Base-by-base conservation (phyloP, 2,888 invertebrate genomes). In the Theristus sp. region DNA sequence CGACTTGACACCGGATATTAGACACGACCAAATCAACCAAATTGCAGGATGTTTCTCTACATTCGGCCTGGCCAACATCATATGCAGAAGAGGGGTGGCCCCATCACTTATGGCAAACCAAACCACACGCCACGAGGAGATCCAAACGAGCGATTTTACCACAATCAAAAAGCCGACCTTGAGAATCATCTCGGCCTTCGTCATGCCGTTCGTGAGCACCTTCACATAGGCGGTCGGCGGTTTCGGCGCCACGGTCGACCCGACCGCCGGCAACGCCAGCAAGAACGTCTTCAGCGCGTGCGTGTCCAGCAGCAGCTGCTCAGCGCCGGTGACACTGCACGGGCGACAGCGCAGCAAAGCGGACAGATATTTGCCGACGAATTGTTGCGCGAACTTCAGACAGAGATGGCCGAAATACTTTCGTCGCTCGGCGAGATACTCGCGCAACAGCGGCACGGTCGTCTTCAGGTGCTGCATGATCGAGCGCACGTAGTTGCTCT, bases 401-500 rank as follows among this genome's bases (percentile, higher is more conserved):
- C 96, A 98, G 73, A 96, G 87, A 72, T 98, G 93, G 0, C 93
- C 94, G 77, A 94, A 98, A 74, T 96, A 96, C 77, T 96, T 96
- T 58, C 93, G 80, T 0, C 93, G 90, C 0, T 88, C 86, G 0
- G 87, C 82, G 1, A 98, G 79, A 70, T 87, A 86, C 73, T 93
- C 91, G 59, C 96, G 77, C 1, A 67, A 61, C n/a, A 84, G 79
- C 0, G 96, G 94, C 25, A 94, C 83, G 0, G 85, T 84, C 68
- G 85, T 84, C 69, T 87, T 85, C 25, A 96, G 80, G 70, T 91
- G 87, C 66, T 84, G 81, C 1, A 87, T 84, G 55, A 98, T 86
- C 1, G 86, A 85, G 0, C 88, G 87, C 22, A 98, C 87, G 75
- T 96, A 98, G 0, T 86, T 82, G 73, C 91, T 93, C 76, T 96